Evolutionary conservation across 64 coral and sea anemone species (phyloP).

Genomic region (Montipora cactus): DNA sequence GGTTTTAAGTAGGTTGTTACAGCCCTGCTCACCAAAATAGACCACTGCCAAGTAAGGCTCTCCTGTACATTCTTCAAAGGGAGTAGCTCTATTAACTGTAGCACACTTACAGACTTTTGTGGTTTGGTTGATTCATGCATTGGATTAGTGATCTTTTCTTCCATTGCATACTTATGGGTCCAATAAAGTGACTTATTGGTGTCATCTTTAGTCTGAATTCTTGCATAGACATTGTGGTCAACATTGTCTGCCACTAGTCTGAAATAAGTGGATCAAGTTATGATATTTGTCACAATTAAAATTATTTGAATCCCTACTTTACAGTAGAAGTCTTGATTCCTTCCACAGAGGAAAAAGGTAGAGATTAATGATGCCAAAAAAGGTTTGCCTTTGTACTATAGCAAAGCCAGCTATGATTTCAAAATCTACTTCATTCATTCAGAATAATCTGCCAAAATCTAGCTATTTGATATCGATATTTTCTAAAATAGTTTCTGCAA

Average conservation of each 20-base stretch:
- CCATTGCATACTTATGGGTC: slow-evolving; percentile 57
- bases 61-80: slow-evolving; percentile 28
- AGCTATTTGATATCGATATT: too few relatives aligned
- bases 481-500: too few relatives aligned
- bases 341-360: too few relatives aligned
- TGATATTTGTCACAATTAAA: too few relatives aligned
- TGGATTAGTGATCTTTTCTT: slow-evolving; percentile 11
- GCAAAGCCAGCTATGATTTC: too few relatives aligned
- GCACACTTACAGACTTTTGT: not conserved
- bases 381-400: too few relatives aligned
- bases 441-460: too few relatives aligned
- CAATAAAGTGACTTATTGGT: slow-evolving; percentile 60
- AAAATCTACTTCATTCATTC: too few relatives aligned
- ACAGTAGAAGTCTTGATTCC: too few relatives aligned
- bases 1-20: slow-evolving; percentile 8
- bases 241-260: slow-evolving; percentile 54
- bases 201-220: slow-evolving; percentile 53
- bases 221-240: slow-evolving; percentile 42
- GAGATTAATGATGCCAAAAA: too few relatives aligned
- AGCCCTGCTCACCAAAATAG: slow-evolving; percentile 47
- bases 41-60: slow-evolving; percentile 23
- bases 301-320: too few relatives aligned
- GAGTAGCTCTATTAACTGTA: slow-evolving; percentile 47
- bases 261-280: not conserved
- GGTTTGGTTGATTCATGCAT: not conserved